Percentiles rank a stretch among this genome's conserved stretches.
Evolutionary conservation across 2,888 invertebrate genomes (phyloP).

Genomic region (Caenorhabditis sp.): DNA sequence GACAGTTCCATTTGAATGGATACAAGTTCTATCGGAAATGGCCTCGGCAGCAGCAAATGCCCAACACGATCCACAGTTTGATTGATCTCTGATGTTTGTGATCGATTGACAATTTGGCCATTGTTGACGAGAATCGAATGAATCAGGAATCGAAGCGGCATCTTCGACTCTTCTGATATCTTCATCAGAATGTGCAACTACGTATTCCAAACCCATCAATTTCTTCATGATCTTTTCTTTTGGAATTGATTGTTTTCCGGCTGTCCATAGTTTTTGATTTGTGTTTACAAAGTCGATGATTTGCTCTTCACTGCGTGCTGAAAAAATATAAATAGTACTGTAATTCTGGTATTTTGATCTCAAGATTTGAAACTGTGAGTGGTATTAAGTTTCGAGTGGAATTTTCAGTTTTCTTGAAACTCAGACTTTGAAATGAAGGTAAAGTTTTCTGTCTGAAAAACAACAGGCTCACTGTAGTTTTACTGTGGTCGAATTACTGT

Average conservation of each 20-base stretch:
- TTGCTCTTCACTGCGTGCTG: background rate
- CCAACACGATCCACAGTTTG: slow-evolving; percentile 81
- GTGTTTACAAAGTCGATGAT: slow-evolving; percentile 47
- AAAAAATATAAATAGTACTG: too few species aligned
- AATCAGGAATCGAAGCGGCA: slow-evolving; percentile 26
- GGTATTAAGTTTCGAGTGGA: too few species aligned
- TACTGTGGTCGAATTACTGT: too few species aligned
- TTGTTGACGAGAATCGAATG: slow-evolving; percentile 39
- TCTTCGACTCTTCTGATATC: slow-evolving; percentile 17
- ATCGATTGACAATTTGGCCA: slow-evolving; percentile 43
- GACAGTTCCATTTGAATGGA: slow-evolving; percentile 70
- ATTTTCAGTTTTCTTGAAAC: too few species aligned
- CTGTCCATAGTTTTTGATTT: slow-evolving; percentile 43
- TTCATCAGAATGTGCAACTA: slow-evolving; percentile 30
- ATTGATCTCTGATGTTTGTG: slow-evolving; percentile 41
- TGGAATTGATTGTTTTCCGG: slow-evolving; percentile 26
- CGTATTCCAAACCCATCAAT: slow-evolving; percentile 38
- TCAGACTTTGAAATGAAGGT: too few species aligned
- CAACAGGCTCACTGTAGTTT: too few species aligned
- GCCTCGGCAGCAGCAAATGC: slow-evolving; percentile 74
- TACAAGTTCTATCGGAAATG: slow-evolving; percentile 73
- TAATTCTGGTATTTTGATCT: too few species aligned
- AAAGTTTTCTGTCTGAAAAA: too few species aligned
- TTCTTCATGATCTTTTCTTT: slow-evolving; percentile 35
- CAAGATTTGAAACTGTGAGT: too few species aligned